Evolutionary conservation across 2,113 vertebrate genomes (phyloP).

Genomic region (Melozone crissalis): DNA sequence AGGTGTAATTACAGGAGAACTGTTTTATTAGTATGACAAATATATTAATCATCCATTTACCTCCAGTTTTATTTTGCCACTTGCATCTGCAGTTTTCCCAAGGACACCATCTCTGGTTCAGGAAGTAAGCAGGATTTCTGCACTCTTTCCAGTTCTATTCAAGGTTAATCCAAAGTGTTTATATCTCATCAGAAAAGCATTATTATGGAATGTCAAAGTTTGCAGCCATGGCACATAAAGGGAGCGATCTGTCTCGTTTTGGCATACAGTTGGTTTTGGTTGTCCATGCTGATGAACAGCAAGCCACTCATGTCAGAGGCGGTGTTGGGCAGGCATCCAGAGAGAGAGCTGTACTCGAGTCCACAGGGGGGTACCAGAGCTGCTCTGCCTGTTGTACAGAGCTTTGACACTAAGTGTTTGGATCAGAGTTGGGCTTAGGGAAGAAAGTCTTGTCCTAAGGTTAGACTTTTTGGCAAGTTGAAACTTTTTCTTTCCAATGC

Average conservation of each 20-base stretch:
- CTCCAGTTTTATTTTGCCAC: neutral
- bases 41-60: neutral
- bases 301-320: neutral
- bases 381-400: rapidly evolving
- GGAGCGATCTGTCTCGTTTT: neutral
- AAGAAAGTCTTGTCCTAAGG: neutral
- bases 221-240: neutral
- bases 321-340: neutral
- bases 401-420: neutral
- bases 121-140: neutral
- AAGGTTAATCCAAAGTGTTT: neutral
- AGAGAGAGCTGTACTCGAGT: neutral
- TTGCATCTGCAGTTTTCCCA: neutral
- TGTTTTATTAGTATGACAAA: neutral
- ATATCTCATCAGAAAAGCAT: neutral
- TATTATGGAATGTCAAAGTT: neutral
- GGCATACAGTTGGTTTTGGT: neutral
- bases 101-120: neutral
- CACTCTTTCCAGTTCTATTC: neutral
- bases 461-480: neutral
- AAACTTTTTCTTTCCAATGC: neutral
- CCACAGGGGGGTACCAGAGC: neutral
- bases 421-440: neutral
- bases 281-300: neutral
- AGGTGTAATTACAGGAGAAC: neutral